These are phyloP conservation scores for Gymnothorax javanicus DNA, from an alignment of 2,797 vertebrate species.

Conservation along the genomic window DNA sequence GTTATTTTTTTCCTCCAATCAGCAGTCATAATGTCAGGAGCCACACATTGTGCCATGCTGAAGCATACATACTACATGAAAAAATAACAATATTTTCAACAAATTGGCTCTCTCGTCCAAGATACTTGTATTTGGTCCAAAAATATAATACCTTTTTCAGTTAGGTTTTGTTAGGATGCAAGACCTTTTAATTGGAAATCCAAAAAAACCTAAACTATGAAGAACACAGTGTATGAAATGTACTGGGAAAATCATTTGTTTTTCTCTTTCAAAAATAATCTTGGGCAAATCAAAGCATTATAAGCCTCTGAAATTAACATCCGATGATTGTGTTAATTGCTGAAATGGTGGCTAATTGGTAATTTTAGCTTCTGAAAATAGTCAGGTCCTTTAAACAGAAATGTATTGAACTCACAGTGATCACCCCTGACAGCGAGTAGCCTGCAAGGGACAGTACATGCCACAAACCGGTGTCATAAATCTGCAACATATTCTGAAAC, in stretches of 20 bases:
- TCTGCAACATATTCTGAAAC: constrained; percentile 63
- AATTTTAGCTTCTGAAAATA: background rate
- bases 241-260: background rate
- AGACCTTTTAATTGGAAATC: constrained; percentile 7
- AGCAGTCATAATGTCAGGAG: too few species aligned
- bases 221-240: background rate
- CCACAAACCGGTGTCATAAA: constrained; percentile 62
- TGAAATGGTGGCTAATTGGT: background rate
- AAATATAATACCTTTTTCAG: too few species aligned
- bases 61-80: too few species aligned
- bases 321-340: background rate
- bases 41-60: too few species aligned
- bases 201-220: background rate
- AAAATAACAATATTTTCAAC: too few species aligned
- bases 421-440: constrained; percentile 53
- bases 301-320: background rate
- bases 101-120: too few species aligned
- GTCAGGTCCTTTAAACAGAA: constrained; percentile 29
- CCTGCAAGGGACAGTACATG: constrained; percentile 56
- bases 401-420: constrained; percentile 52
- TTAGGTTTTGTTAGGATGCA: background rate
- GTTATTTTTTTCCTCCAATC: too few species aligned
- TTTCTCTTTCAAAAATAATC: background rate
- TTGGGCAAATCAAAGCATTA: background rate
- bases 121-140: too few species aligned